Conservation (phyloP, 2,888 invertebrate genomes). For the Hylaea fasciaria region DNA sequence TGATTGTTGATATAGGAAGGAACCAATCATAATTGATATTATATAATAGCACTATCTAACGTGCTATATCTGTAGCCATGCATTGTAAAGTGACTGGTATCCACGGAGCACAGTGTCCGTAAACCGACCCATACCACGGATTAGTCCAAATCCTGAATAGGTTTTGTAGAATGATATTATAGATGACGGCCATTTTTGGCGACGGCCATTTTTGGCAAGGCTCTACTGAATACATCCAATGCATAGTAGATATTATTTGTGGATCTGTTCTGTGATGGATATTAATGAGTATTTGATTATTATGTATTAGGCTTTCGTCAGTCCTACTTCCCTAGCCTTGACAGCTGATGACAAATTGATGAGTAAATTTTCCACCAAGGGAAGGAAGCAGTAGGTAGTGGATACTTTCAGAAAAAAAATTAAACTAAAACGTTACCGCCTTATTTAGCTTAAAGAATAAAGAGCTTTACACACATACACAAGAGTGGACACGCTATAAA, state of each 20-base stretch:
- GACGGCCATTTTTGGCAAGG: conserved; percentile 19
- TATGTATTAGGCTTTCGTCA: neutral
- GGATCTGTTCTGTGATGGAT: neutral
- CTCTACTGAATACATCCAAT: conserved; percentile 19
- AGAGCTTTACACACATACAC: too few relatives aligned
- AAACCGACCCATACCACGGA: conserved; percentile 37
- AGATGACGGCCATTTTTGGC: conserved; percentile 29
- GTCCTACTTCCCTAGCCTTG: neutral
- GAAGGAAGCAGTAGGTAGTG: too few relatives aligned
- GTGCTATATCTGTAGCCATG: conserved; percentile 17
- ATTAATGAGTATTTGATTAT: conserved; percentile 11
- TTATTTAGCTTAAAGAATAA: too few relatives aligned
- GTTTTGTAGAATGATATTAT: conserved; percentile 29
- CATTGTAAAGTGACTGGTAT: conserved; percentile 42
- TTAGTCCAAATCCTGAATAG: conserved; percentile 38
- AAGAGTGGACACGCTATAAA: too few relatives aligned
- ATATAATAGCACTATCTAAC: too few relatives aligned
- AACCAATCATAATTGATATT: too few relatives aligned
- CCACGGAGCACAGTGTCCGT: conserved; percentile 37
- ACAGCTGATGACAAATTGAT: too few relatives aligned
- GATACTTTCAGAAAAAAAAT: too few relatives aligned
- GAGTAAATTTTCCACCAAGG: too few relatives aligned
- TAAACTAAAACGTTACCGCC: too few relatives aligned
- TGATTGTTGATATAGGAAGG: too few relatives aligned
- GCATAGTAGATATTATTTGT: conserved; percentile 17